Conservation (phyloP, 1,140 invertebrate genomes). For the Latrodectus geometricus region DNA sequence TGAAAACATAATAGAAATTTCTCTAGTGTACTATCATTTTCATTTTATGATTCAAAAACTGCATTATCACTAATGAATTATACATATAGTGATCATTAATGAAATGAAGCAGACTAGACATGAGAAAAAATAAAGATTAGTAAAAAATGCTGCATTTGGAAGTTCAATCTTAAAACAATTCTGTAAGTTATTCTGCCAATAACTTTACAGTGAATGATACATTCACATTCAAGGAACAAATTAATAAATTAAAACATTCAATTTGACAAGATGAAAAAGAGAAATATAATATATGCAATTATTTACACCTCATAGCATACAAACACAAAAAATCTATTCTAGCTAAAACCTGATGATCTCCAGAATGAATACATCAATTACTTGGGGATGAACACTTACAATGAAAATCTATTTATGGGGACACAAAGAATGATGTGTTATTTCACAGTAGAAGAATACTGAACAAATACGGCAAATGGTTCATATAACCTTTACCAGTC, state of each 20-base stretch:
- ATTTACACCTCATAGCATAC: slow-evolving; percentile 30
- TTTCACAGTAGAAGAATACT: slow-evolving; percentile 36
- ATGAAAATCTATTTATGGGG: neutral
- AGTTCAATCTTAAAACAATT: neutral
- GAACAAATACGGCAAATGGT: slow-evolving; percentile 18
- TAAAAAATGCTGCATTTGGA: neutral
- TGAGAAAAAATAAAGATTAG: neutral
- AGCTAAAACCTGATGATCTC: slow-evolving; percentile 3
- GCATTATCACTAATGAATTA: no score
- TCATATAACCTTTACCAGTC: slow-evolving; percentile 21
- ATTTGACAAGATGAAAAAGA: slow-evolving; percentile 17
- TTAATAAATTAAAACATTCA: slow-evolving; percentile 49
- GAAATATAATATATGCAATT: slow-evolving; percentile 1
- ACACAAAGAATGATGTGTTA: neutral
- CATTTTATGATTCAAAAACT: no score
- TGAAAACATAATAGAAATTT: no score
- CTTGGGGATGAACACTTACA: neutral
- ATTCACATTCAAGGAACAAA: slow-evolving; percentile 49
- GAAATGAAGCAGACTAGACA: neutral
- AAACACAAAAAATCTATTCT: slow-evolving; percentile 16
- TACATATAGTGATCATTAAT: no score
- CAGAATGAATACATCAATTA: neutral
- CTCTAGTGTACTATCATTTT: no score
- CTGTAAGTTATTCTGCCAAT: neutral
- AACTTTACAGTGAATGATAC: slow-evolving; percentile 1